These are phyloP conservation scores for Nasua narica DNA, from an alignment of 2,797 vertebrate genomes.

Conservation along the genomic window DNA sequence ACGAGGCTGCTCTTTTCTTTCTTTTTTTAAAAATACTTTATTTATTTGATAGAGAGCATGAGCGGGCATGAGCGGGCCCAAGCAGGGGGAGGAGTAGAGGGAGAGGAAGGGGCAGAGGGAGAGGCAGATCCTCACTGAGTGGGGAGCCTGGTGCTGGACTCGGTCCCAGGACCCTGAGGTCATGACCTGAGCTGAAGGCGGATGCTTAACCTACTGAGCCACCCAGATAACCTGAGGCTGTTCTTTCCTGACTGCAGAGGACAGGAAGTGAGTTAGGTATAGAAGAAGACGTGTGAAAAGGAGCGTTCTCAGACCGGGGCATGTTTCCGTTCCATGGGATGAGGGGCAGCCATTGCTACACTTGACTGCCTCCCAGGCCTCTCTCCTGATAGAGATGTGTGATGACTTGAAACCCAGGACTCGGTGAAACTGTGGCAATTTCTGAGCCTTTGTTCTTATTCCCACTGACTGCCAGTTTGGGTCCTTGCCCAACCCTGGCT, in stretches of 20 bases:
- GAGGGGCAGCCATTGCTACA: neutral
- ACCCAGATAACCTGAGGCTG: neutral
- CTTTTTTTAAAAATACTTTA: neutral
- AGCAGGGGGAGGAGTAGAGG: too few relatives aligned
- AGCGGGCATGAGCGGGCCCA: neutral
- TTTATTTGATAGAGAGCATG: neutral
- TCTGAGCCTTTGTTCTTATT: slow-evolving; percentile 45
- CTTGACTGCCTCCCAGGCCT: slow-evolving; percentile 39
- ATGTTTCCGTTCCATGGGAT: neutral
- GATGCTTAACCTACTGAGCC: neutral
- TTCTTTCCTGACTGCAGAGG: neutral
- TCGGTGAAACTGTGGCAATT: slow-evolving; percentile 2
- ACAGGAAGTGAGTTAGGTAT: neutral
- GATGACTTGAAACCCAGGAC: neutral
- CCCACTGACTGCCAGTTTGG: neutral
- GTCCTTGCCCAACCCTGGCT: neutral
- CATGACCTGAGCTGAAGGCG: neutral
- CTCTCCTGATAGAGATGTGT: slow-evolving; percentile 34
- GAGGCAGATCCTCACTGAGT: neutral
- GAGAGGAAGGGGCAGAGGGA: neutral
- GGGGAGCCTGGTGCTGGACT: neutral
- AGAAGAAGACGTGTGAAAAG: neutral
- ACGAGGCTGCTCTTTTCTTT: slow-evolving; percentile 30
- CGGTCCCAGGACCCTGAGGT: neutral
- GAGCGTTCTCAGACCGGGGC: neutral